phyloP scores from a whole-genome alignment of 2,113 vertebrate species.

The Nesoenas mayeri region DNA sequence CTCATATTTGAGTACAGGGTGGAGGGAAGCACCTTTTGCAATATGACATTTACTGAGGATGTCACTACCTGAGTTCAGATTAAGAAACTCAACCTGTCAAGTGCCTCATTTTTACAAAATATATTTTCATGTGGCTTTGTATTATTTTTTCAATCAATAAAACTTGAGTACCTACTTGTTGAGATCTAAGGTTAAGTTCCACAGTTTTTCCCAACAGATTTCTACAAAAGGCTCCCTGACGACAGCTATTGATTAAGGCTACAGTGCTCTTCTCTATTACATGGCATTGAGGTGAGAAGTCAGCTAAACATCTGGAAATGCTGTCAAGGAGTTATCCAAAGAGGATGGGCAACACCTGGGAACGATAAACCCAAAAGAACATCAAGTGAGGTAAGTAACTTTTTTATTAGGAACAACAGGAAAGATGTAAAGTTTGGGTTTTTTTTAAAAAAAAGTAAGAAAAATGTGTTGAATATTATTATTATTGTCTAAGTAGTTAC shows the following conservation, averaged over 20 bases:
- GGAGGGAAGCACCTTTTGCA: background rate
- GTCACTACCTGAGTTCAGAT: background rate
- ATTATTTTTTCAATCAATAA: constrained; percentile 41
- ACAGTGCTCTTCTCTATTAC: background rate
- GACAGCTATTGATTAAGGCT: constrained; percentile 13
- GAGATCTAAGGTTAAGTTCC: constrained; percentile 12
- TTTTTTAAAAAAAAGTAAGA: background rate
- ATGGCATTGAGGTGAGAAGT: background rate
- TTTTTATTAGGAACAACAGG: background rate
- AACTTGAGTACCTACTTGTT: background rate
- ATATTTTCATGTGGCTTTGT: constrained; percentile 32
- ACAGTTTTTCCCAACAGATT: background rate
- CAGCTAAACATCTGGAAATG: background rate
- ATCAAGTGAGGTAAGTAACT: background rate
- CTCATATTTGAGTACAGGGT: background rate
- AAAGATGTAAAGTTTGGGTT: background rate
- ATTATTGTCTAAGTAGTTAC: background rate
- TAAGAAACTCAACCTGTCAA: background rate
- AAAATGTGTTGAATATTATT: background rate
- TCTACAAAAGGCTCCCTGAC: background rate
- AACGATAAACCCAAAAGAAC: background rate
- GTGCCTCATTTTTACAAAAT: constrained; percentile 11
- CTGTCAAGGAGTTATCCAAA: background rate
- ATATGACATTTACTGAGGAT: background rate
- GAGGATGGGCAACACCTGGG: background rate